Conservation (phyloP, 2,888 invertebrate genomes). For the Oscheius onirici region DNA sequence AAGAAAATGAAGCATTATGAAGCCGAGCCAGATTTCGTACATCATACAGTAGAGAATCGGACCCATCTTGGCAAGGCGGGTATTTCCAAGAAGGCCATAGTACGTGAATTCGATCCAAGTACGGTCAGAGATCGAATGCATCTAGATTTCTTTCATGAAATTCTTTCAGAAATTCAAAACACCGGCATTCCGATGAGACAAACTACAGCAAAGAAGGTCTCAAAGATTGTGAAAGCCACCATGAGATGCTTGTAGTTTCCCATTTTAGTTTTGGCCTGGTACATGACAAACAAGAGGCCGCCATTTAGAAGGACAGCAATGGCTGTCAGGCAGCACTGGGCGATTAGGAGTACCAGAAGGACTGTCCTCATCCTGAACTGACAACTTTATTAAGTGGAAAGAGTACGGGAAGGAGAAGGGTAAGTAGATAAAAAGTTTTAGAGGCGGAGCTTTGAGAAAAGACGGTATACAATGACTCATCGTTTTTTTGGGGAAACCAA, state of each 20-base stretch:
- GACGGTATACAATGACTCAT: too few relatives aligned
- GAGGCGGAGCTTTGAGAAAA: too few relatives aligned
- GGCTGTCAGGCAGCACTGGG: slow-evolving; percentile 8
- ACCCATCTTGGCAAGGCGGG: not conserved
- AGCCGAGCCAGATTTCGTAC: slow-evolving; percentile 19
- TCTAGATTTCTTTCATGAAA: not conserved
- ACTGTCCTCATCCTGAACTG: not conserved
- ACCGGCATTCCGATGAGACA: slow-evolving; percentile 22
- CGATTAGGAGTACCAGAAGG: not conserved
- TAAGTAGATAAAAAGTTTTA: too few relatives aligned
- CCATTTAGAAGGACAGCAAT: slow-evolving; percentile 15
- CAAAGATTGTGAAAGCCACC: slow-evolving; percentile 12
- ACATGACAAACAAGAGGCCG: slow-evolving; percentile 2
- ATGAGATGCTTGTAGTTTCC: slow-evolving; percentile 18
- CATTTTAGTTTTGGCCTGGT: slow-evolving; percentile 6
- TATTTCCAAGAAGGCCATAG: slow-evolving; percentile 3
- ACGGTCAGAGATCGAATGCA: slow-evolving; percentile 19
- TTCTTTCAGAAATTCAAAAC: not conserved
- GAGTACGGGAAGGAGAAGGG: too few relatives aligned
- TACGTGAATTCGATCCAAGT: slow-evolving; percentile 27
- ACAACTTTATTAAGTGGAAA: too few relatives aligned
- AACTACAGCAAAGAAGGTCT: slow-evolving; percentile 10
- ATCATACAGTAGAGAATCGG: slow-evolving; percentile 20
- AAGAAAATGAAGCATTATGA: slow-evolving; percentile 9
- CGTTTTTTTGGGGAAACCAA: too few relatives aligned